Evolutionary conservation across 1,140 invertebrate species (phyloP), one percentile per base, ranked within the genome.

Genomic region (Atta colombica): DNA sequence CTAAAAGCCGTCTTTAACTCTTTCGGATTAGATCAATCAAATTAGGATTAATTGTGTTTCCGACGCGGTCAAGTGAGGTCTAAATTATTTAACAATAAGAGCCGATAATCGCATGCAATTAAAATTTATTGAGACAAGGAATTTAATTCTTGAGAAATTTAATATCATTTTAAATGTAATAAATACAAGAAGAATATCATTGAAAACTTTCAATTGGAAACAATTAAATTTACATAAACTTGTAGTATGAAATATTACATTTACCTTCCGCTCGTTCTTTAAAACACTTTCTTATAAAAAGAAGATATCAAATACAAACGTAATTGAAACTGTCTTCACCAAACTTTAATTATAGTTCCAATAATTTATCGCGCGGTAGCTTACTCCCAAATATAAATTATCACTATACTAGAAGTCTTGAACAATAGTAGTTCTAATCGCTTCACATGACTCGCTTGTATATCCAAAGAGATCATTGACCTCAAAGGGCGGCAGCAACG

Each of bases 401-500:
- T 25, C 53, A 55, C 21, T 14, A 14, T 68, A 66, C 45, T 18
- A 49, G 66, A 69, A 60, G 35, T 21, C 18, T 21, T 39, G 25
- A 74, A 82, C 80, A 82, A 82, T 82, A 31, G 35, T 74, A 25
- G 53, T 60, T 72, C 68, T 82, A 82, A 82, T 82, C 80, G 68
- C 55, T 82, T 82, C 80, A 55, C 80, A 82, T 74, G 80, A 82
- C 80, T 68, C 68, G 71, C 45, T 60, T 68, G 80, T 82, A 45
- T 75, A 72, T 88, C 86, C 77, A 92, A 90, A 91, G 88, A 89
- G 92, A 91, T 92, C 90, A 77, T 87, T 87, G 92, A 93, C 92
- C 89, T 66, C 78, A 77, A 91, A 91, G 87, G 92, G 88, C 78
- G 86, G 90, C 90, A 92, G 90, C 91, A 91, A 92, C 90, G 88